Conservation (phyloP, 2,113 vertebrate species). For the Neopipo cinnamomea region DNA sequence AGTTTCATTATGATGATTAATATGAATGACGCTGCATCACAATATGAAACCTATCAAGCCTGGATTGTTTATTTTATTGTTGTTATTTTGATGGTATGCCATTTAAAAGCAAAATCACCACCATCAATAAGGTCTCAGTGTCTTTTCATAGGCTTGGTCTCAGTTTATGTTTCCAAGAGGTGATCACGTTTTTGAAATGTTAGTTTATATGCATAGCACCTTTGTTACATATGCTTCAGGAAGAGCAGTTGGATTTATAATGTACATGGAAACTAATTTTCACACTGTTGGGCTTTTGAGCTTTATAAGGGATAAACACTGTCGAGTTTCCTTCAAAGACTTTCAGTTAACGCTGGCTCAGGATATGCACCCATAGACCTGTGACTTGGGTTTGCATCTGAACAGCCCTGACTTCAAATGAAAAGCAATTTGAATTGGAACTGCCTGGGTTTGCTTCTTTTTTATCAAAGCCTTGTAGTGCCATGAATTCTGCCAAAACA, state of each 20-base stretch:
- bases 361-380: fast-evolving
- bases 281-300: background rate
- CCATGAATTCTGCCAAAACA: background rate
- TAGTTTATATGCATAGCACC: slow-evolving; percentile 13
- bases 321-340: background rate
- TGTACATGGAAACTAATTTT: background rate
- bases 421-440: background rate
- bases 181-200: background rate
- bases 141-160: background rate
- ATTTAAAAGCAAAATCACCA: background rate
- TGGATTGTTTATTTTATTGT: slow-evolving; percentile 28
- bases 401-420: background rate
- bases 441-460: background rate
- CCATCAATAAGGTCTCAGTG: background rate
- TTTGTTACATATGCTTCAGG: background rate
- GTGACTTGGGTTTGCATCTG: background rate
- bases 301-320: background rate
- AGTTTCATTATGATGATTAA: slow-evolving; percentile 57
- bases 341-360: background rate
- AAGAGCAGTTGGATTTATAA: background rate
- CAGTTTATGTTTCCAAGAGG: background rate
- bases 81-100: background rate
- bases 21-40: slow-evolving; percentile 26
- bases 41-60: slow-evolving; percentile 34
- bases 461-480: background rate